These are phyloP conservation scores for Melieria picta DNA, from an alignment of 2,888 invertebrate species.

Conservation along the genomic window DNA sequence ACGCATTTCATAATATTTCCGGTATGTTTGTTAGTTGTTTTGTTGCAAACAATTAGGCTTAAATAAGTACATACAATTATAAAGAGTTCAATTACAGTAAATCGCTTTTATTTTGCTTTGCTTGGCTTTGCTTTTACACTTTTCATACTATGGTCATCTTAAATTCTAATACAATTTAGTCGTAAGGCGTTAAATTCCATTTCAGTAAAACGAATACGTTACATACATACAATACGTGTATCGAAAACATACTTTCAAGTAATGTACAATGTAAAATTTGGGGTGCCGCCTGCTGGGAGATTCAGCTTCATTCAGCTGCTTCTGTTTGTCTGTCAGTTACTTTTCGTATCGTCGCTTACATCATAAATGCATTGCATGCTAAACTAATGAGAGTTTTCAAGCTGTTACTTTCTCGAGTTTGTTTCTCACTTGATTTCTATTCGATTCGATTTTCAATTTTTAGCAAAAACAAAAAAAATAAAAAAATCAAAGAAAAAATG, in stretches of 20 bases:
- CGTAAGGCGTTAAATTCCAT: not conserved
- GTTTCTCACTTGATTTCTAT: not conserved
- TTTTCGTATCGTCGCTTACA: too few relatives aligned
- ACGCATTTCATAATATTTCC: too few relatives aligned
- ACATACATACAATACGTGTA: not conserved
- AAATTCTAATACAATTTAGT: not conserved
- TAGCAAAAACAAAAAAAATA: too few relatives aligned
- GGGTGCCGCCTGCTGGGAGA: too few relatives aligned
- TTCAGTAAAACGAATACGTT: too few relatives aligned
- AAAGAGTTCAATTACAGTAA: too few relatives aligned
- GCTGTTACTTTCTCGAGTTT: not conserved
- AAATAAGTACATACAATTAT: constrained; percentile 7
- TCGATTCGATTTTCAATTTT: too few relatives aligned
- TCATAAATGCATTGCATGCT: constrained; percentile 2
- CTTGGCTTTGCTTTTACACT: too few relatives aligned
- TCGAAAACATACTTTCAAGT: not conserved
- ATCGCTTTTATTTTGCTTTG: too few relatives aligned
- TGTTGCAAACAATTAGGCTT: constrained; percentile 1
- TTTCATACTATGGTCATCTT: too few relatives aligned
- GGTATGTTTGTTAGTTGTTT: not conserved
- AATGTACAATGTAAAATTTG: not conserved
- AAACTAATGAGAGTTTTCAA: not conserved
- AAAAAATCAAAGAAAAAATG: not conserved
- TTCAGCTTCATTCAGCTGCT: too few relatives aligned
- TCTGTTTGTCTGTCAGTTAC: too few relatives aligned